A percentile compares a stretch with the other conserved stretches of the same genome.
Conservation (phyloP, 2,888 invertebrate species). For the Bimastos eiseni region DNA sequence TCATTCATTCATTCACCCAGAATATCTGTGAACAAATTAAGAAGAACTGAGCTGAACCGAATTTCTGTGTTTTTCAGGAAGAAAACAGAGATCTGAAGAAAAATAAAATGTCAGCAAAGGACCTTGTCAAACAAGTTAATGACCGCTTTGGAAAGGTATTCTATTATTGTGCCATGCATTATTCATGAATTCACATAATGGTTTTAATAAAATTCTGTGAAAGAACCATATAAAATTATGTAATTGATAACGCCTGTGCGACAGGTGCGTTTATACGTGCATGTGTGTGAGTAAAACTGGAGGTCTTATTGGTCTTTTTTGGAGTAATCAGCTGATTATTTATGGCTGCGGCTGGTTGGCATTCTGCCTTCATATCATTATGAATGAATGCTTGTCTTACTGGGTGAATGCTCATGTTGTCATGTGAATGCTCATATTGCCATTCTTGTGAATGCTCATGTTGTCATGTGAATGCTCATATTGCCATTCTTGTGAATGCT, state of each 20-base stretch:
- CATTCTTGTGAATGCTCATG: too few relatives aligned
- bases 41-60: too few relatives aligned
- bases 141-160: constrained; percentile 48
- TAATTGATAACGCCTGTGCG: too few relatives aligned
- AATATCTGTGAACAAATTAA: too few relatives aligned
- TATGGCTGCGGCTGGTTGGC: neutral
- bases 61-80: constrained; percentile 18
- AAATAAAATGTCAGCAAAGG: constrained; percentile 47
- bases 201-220: neutral
- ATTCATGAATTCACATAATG: neutral
- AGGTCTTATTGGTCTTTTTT: neutral
- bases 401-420: too few relatives aligned
- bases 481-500: too few relatives aligned
- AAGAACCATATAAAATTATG: too few relatives aligned
- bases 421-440: too few relatives aligned
- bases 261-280: too few relatives aligned
- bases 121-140: constrained; percentile 57
- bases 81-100: constrained; percentile 19
- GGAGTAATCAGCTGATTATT: neutral
- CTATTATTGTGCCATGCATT: neutral
- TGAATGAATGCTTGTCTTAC: neutral
- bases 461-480: too few relatives aligned
- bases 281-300: too few relatives aligned
- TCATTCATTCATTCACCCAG: too few relatives aligned
- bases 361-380: neutral